phyloP scores from a whole-genome alignment of 2,888 invertebrate genomes.

The Diogma glabrata region DNA sequence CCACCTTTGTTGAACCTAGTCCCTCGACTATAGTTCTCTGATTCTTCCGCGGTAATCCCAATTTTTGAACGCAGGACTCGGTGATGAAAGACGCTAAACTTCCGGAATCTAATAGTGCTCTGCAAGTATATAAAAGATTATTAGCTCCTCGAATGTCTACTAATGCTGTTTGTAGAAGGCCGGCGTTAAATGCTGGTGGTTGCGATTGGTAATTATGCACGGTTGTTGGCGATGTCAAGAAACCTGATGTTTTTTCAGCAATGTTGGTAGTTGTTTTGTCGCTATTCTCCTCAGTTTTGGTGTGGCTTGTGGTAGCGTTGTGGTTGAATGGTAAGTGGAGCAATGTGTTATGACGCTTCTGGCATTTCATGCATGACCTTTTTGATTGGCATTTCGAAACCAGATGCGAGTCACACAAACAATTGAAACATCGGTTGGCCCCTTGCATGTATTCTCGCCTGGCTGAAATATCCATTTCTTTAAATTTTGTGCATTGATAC shows the following conservation, averaged over 20 bases:
- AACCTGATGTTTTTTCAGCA: background rate
- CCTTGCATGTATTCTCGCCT: background rate
- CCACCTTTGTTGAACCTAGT: background rate
- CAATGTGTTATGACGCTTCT: background rate
- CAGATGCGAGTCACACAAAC: conserved; percentile 1
- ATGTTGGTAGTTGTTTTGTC: background rate
- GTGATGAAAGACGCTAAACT: background rate
- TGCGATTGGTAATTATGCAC: background rate
- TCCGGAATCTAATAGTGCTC: background rate
- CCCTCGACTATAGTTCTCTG: background rate
- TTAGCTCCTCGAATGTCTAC: background rate
- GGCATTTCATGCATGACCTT: background rate
- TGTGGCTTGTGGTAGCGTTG: no score
- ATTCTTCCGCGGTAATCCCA: background rate
- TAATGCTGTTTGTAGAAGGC: conserved; percentile 1
- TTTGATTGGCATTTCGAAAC: background rate
- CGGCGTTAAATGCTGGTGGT: background rate
- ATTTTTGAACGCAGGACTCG: conserved; percentile 1
- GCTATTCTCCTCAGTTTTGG: background rate
- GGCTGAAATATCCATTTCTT: background rate
- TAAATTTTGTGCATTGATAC: background rate
- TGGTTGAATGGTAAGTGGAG: background rate
- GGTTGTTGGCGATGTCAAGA: background rate
- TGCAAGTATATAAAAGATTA: background rate
- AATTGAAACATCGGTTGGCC: background rate